Evolutionary conservation across 1,140 invertebrate genomes (phyloP), one percentile per base, ranked within the genome.

Genomic region (Pissodes strobi): DNA sequence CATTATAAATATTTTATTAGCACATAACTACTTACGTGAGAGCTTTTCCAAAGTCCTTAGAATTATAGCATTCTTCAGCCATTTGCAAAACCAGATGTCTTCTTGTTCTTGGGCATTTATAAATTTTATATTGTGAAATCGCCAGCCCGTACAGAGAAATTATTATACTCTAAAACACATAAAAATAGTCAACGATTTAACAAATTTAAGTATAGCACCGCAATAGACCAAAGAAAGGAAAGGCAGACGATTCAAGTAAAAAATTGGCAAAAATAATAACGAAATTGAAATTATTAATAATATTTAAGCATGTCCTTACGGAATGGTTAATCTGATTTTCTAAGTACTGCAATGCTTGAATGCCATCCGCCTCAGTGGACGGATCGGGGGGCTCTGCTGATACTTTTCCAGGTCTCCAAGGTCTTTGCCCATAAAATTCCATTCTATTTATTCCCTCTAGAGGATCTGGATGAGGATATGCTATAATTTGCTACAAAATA

Each of bases 351-450:
- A 98, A 79, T 27, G 92, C 91, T 71, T 85, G 73, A 55, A 94
- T 88, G 0, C 89, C 91, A 65, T 90, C 85, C 64, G 86, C 83
- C 79, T 97, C 94, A 67, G 85, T 86, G 49, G 87, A 83, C 1
- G 88, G 83, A 79, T 97, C 94, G 61, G 88, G 86, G 21, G 90
- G 88, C 70, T 95, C 91, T 4, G 88, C 87, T 78, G 86, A 89
- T 41, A 93, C 83, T 76, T 92, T 89, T 5, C 92, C 92, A 13
- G 90, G 88, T 72, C 94, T 82, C 89, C 95, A 97, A 0, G 94
- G 89, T 67, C 95, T 84, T 77, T 98, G 95, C 0, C 96, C 97
- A 82, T 94, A 97, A 81, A 89, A 98, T 74, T 98, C 94, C 3
- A 95, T 77, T 62, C 78, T 80, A 19, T 79, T 77, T 49, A 77